Evolutionary conservation across 1,140 invertebrate species (phyloP).

Genomic region (Hetaerina americana): DNA sequence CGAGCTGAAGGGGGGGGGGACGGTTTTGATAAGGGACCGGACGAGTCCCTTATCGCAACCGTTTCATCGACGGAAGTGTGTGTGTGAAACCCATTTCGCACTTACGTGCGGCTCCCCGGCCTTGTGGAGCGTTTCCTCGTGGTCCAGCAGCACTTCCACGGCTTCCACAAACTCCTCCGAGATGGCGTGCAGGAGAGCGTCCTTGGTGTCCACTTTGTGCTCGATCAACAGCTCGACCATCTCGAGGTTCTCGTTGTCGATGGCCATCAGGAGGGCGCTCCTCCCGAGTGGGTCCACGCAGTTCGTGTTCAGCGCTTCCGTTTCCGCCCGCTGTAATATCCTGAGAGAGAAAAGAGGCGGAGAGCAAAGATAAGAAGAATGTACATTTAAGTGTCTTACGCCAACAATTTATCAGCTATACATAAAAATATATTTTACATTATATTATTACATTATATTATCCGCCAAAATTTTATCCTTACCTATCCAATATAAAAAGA

Average conservation of each 20-base stretch:
- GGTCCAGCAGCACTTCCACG: conserved; percentile 86
- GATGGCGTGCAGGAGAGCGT: conserved; percentile 91
- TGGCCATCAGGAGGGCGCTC: conserved; percentile 86
- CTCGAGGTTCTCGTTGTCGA: conserved; percentile 98
- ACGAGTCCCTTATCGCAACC: no score
- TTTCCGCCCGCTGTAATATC: conserved; percentile 63
- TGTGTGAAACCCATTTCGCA: conserved; percentile 17
- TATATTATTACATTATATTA: no score
- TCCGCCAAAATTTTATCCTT: no score
- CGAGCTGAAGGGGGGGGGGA: no score
- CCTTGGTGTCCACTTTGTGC: conserved; percentile 76
- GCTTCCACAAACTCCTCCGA: conserved; percentile 97
- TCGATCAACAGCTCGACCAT: conserved; percentile 94
- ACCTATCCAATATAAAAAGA: no score
- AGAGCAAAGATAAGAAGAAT: no score
- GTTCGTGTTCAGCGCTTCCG: conserved; percentile 84
- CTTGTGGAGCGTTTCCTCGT: conserved; percentile 70
- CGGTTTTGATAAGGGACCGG: no score
- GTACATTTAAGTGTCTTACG: no score
- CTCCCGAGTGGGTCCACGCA: conserved; percentile 91
- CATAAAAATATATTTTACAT: no score
- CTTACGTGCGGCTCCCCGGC: conserved; percentile 71
- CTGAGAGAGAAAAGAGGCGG: conserved; percentile 31
- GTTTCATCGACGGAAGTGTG: no score
- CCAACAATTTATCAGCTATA: no score